phyloP scores from a whole-genome alignment of 2,888 invertebrate genomes.

The Frankliniella intonsa region DNA sequence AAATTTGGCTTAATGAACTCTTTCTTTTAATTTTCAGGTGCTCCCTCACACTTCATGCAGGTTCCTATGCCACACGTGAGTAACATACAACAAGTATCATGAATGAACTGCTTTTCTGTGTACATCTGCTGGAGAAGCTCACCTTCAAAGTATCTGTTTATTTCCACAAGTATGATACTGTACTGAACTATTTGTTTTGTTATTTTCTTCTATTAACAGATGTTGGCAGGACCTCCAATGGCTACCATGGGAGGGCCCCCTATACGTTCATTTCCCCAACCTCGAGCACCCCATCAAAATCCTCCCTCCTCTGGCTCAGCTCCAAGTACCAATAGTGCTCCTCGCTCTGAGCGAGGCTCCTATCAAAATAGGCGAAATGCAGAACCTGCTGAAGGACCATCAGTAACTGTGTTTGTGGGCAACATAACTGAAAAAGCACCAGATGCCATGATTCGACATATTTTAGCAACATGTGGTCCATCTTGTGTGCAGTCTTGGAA shows the following conservation, averaged over 20 bases:
- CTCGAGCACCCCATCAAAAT: conserved; percentile 43
- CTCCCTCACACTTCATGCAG: conserved; percentile 15
- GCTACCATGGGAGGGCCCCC: conserved; percentile 44
- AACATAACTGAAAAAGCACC: conserved; percentile 94
- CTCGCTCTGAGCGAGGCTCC: not conserved
- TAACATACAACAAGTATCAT: not conserved
- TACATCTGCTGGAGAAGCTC: not conserved
- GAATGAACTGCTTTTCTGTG: not conserved
- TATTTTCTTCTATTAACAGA: conserved; percentile 45
- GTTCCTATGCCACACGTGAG: conserved; percentile 27
- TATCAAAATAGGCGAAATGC: conserved; percentile 31
- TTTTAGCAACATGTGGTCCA: conserved; percentile 88
- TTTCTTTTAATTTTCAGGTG: conserved; percentile 30
- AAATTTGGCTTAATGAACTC: not conserved
- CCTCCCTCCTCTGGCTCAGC: conserved; percentile 29
- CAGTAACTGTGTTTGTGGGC: conserved; percentile 96
- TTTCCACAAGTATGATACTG: not conserved
- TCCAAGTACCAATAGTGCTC: not conserved
- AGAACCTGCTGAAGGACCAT: conserved; percentile 59
- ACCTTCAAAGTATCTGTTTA: not conserved
- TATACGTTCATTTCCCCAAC: conserved; percentile 27
- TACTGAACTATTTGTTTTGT: conserved; percentile 12
- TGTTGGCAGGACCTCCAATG: conserved; percentile 52
- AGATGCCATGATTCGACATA: conserved; percentile 88
- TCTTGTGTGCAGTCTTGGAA: conserved; percentile 84